Evolutionary conservation across 2,797 vertebrate genomes (phyloP), one percentile per base, ranked within the genome.

Genomic region (Schizopygopsis pylzovi): DNA sequence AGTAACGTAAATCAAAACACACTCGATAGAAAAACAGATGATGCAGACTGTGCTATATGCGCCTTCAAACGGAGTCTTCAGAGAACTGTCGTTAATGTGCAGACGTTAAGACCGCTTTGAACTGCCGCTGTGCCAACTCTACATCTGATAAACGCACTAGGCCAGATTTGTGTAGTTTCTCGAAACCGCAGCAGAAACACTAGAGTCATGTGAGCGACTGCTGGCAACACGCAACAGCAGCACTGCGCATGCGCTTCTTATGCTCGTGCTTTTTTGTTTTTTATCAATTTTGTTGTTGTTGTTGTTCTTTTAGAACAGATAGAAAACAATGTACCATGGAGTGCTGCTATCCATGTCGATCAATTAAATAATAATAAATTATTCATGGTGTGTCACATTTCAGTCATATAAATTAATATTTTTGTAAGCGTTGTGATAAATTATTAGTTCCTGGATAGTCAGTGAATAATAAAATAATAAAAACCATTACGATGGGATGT

Each of bases 1-100:
- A 77, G 68, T 82, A 6, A 52, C 49, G 49, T 52, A 54, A 91
- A 87, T 90, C 92, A 90, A 86, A 85, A 82, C 86, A 87, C 70
- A 78, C 54, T 2, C 79, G 72, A 63, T 81, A 63, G 52, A 52
- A 43, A 52, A 73, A 16, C 84, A 85, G 43, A 59, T 9, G 56
- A 80, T 22, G 1, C 20, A 65, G 68, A 15, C n/a, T 68, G 45
- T 33, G 15, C 28, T 81, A 41, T 15, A 4, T 4, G 25, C 54
- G 76, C n/a, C 18, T 65, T 81, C 43, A 72, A 41, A 73, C 1
- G 4, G 7, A 11, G 52, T 71, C 13, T 13, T 77, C 45, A 3
- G 22, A 28, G 39, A 39, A 61, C 33, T 47, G 15, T 73, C n/a
- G 78, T 71, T 18, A 43, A 28, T 16, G 0, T 2, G 4, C 54